phyloP scores from a whole-genome alignment of 2,797 vertebrate genomes.

The Notolabrus celidotus region DNA sequence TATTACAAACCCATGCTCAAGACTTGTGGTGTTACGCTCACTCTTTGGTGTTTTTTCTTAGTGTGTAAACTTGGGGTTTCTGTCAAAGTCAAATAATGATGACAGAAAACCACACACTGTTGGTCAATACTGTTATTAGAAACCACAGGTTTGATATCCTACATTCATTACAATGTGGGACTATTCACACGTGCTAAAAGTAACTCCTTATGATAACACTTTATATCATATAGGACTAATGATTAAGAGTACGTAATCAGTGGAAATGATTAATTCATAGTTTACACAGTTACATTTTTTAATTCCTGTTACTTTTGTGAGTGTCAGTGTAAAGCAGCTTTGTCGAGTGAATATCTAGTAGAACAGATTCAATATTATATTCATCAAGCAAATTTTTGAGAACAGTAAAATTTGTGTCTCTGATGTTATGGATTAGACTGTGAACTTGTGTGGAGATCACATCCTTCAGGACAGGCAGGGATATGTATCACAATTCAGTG shows the following conservation, averaged over 20 bases:
- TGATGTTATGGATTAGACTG: too few relatives aligned
- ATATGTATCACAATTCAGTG: too few relatives aligned
- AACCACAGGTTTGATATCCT: conserved; percentile 79
- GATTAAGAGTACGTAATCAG: not conserved
- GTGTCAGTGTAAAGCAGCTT: not conserved
- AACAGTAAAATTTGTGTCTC: too few relatives aligned
- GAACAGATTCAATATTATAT: too few relatives aligned
- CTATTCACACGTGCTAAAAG: conserved; percentile 54
- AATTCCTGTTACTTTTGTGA: not conserved
- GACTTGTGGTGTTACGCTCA: conserved; percentile 76
- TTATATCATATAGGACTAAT: conserved; percentile 32
- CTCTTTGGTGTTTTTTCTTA: conserved; percentile 72
- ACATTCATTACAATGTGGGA: conserved; percentile 76
- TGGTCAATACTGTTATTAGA: conserved; percentile 83
- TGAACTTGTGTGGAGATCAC: too few relatives aligned
- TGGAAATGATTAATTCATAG: conserved; percentile 9
- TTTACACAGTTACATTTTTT: not conserved
- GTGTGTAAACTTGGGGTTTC: conserved; percentile 84
- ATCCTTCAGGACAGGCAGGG: too few relatives aligned
- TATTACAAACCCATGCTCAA: conserved; percentile 78
- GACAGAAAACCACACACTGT: conserved; percentile 77
- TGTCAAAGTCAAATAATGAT: conserved; percentile 81
- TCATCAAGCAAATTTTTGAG: too few relatives aligned
- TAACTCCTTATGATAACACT: conserved; percentile 51
- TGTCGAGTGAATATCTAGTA: too few relatives aligned